Evolutionary conservation across 2,888 invertebrate genomes (phyloP).

Genomic region (Petrolisthes manimaculis): DNA sequence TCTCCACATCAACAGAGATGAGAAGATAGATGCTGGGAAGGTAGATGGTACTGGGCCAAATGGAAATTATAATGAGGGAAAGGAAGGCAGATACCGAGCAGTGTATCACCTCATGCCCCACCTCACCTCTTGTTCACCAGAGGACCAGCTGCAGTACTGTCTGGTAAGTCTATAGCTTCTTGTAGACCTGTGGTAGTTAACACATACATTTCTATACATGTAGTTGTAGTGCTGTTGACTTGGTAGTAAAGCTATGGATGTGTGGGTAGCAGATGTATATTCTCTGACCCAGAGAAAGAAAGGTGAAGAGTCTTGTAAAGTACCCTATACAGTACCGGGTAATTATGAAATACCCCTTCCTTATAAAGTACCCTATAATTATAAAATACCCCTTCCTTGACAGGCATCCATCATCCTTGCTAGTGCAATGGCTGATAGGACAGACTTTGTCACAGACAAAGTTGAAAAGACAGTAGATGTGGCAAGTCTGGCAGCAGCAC

Average conservation of each 20-base stretch:
- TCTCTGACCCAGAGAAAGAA: no score
- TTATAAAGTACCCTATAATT: no score
- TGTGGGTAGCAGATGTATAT: no score
- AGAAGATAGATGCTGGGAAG: conserved; percentile 31
- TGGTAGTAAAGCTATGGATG: neutral
- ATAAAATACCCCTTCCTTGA: no score
- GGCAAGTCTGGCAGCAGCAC: conserved; percentile 76
- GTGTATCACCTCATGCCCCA: conserved; percentile 82
- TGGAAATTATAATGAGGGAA: conserved; percentile 70
- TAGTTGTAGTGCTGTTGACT: neutral
- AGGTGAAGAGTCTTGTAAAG: no score
- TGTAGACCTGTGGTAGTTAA: neutral
- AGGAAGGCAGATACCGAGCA: conserved; percentile 74
- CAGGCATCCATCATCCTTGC: conserved; percentile 80
- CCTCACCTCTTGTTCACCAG: conserved; percentile 67
- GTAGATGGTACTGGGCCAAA: conserved; percentile 33
- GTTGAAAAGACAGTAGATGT: conserved; percentile 74
- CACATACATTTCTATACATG: conserved; percentile 8
- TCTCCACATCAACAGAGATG: conserved; percentile 29
- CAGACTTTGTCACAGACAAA: conserved; percentile 29
- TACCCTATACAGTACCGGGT: no score
- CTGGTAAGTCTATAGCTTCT: conserved; percentile 74
- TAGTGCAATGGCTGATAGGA: conserved; percentile 47
- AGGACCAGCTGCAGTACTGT: conserved; percentile 80
- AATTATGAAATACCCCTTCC: no score